Base-by-base conservation (phyloP, 2,797 vertebrate species). In the Allochrocebus solatus region DNA sequence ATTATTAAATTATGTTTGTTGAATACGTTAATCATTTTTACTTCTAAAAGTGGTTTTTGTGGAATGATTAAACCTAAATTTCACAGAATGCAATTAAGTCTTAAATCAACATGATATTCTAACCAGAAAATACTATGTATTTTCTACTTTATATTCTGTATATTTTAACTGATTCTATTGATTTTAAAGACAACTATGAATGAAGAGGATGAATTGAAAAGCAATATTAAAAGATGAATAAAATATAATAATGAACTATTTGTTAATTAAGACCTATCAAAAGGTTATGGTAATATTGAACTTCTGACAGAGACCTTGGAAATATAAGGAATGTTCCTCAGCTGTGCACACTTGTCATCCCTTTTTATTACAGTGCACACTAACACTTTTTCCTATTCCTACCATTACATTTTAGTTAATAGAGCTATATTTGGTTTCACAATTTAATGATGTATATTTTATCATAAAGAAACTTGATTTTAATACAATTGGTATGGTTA, bases 391-490 rank as follows among this genome's bases (percentile, higher is more conserved):
- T 7, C 80, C 81, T 59, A 59, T 39, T 46, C 43, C 92, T 84
- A 93, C 48, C 0, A n/a, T 0, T 90, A 14, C 26, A 30, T 74
- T 92, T 91, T 90, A 70, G 55, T 2, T 3, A 22, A 67, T 24
- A 48, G 1, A 14, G 87, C 61, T 95, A 57, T 59, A 93, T 64
- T 96, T 92, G 21, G 39, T 84, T 76, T 90, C 28, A 91, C 6
- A 89, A 13, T 50, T 95, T 16, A 92, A n/a, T 89, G n/a, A 85
- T 79, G 86, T 94, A 93, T 97, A 76, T 90, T 95, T 94, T 97
- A 81, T 95, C 4, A 50, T n/a, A 83, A 94, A 96, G 33, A 95
- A 48, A 0, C 4, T 57, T 80, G 87, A 41, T 91, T 98, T 87
- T 85, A 89, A 89, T 95, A 67, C 55, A 93, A 50, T 89, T 93